phyloP scores from a whole-genome alignment of 2,888 invertebrate genomes.

The Blera fallax region DNA sequence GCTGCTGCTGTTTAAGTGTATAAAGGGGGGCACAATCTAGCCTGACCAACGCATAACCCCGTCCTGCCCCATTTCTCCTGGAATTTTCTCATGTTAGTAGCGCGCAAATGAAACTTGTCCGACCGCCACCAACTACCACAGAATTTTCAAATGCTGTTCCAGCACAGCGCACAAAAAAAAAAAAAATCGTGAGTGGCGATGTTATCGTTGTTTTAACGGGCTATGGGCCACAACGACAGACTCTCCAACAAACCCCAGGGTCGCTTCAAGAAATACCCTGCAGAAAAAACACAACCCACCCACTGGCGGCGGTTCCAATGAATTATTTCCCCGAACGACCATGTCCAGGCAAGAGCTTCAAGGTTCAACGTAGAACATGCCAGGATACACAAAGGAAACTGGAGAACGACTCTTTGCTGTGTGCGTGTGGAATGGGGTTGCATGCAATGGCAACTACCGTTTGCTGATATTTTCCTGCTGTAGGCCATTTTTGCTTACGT shows the following conservation, averaged over 20 bases:
- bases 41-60: not conserved
- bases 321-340: conserved; percentile 65
- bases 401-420: conserved; percentile 41
- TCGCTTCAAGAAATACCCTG: conserved; percentile 54
- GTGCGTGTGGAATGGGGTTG: conserved; percentile 59
- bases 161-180: conserved; percentile 23
- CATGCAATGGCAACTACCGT: conserved; percentile 63
- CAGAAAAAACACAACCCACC: conserved; percentile 36
- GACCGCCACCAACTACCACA: conserved; percentile 39
- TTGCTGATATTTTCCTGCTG: conserved; percentile 58
- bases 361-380: conserved; percentile 32
- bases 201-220: conserved; percentile 71
- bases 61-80: not conserved
- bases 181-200: conserved; percentile 48
- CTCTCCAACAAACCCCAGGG: conserved; percentile 46
- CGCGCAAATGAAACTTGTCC: conserved; percentile 60
- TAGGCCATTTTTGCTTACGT: conserved; percentile 68
- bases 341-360: conserved; percentile 55
- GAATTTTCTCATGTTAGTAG: conserved; percentile 39
- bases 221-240: conserved; percentile 62
- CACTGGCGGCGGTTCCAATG: conserved; percentile 60
- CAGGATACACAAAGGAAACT: conserved; percentile 55
- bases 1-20: not conserved
- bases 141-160: conserved; percentile 58
- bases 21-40: not conserved